These are phyloP conservation scores for Babyrousa celebensis DNA, from an alignment of 2,797 vertebrate genomes.

Conservation along the genomic window DNA sequence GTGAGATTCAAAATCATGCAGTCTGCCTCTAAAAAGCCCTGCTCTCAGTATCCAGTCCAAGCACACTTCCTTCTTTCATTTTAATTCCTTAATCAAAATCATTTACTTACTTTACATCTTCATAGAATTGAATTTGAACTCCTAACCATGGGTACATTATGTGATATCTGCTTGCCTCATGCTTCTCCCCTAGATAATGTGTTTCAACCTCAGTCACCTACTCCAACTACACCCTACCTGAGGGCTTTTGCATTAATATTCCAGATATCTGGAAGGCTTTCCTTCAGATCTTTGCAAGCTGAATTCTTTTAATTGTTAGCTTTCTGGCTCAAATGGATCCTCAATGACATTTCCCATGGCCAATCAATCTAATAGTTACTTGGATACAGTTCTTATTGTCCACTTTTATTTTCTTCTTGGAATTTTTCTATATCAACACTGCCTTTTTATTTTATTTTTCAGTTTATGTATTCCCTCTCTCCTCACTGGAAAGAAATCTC, in stretches of 20 bases:
- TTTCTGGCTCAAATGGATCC: background rate
- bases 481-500: background rate
- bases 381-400: background rate
- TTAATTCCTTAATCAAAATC: background rate
- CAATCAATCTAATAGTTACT: background rate
- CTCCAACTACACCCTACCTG: background rate
- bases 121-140: background rate
- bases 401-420: background rate
- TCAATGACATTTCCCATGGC: background rate
- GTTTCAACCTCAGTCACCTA: background rate
- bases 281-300: background rate
- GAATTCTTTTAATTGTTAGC: background rate
- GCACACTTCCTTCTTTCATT: background rate
- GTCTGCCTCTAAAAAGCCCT: background rate
- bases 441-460: background rate
- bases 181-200: background rate
- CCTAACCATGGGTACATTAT: background rate
- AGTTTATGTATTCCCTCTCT: background rate
- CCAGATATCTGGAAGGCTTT: background rate
- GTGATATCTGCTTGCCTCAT: background rate
- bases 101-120: background rate
- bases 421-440: background rate
- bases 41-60: background rate
- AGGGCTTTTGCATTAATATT: background rate
- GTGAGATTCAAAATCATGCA: background rate